These are phyloP conservation scores for Trogon melanurus DNA, from an alignment of 2,113 vertebrate species.

Conservation along the genomic window DNA sequence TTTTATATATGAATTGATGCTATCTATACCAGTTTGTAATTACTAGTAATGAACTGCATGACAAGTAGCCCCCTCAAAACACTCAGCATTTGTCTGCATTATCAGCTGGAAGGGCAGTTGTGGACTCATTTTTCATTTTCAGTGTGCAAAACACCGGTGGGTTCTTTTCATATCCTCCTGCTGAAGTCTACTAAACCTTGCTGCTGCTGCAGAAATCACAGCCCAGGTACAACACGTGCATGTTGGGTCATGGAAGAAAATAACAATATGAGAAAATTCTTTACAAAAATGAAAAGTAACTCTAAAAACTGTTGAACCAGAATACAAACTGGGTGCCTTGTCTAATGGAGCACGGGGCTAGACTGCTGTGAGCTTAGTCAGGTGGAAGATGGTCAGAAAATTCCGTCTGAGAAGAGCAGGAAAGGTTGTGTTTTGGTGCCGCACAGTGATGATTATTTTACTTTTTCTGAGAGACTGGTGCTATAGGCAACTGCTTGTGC, in stretches of 20 bases:
- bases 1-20: not conserved
- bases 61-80: not conserved
- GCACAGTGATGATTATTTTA: not conserved
- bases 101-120: not conserved
- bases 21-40: not conserved
- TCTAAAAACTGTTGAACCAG: not conserved
- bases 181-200: not conserved
- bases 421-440: not conserved
- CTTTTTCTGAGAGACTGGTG: not conserved
- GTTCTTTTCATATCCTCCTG: not conserved
- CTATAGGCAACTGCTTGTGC: not conserved
- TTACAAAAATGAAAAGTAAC: not conserved
- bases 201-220: not conserved
- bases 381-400: not conserved
- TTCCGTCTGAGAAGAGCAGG: not conserved
- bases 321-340: not conserved
- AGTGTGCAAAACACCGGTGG: not conserved
- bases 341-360: not conserved
- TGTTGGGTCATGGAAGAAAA: not conserved
- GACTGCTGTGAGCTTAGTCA: accelerated
- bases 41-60: not conserved
- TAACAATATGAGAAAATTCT: not conserved
- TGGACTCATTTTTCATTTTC: not conserved
- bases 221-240: not conserved
- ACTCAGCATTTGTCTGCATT: not conserved